Base-by-base conservation (phyloP, 1,140 invertebrate species). In the Sminthurides bifidus region DNA sequence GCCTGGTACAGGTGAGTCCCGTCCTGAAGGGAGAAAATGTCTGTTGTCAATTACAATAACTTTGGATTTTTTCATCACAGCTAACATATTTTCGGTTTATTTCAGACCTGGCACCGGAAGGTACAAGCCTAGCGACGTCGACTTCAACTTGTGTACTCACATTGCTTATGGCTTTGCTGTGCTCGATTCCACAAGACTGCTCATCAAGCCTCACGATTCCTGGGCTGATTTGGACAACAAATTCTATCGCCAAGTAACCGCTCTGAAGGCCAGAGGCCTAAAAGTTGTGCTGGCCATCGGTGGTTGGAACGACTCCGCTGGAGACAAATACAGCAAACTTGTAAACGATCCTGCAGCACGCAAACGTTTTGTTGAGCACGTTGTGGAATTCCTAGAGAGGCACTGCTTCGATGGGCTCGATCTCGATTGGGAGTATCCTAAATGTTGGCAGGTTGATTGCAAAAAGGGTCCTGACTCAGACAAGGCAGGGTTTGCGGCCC, bases 121-220 rank as follows among this genome's bases (percentile, higher is more conserved):
- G 64, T 83, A 76, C 67, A 67, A 73, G 10, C 79, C 81, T 2
- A 76, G 78, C 54, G 76, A 83, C 68, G 77, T 86, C 6, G 79
- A 85, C 60, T 68, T 76, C 0, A 69, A 70, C 10, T 71, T 84
- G 6, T 86, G 84, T 64, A 83, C 83, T 0, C 84, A 86, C 67
- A 79, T 85, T 35, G 76, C 81, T 19, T 85, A 85, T 66, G 76
- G 81, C 2, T 87, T 84, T 73, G 81, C 81, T 10, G 77, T 79
- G 29, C 70, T 84, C 3, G 75, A 82, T 62, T 63, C 69, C 0
- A 68, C 72, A 19, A 71, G 71, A 19, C 69, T 78, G 33, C 74
- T 72, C 8, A 74, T 83, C 14, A 75, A 76, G 41, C 71, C 78
- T 17, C 62, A 66, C 31, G 68, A 68, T 52, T 33, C 56, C 10